Evolutionary conservation across 2,113 vertebrate species (phyloP).

Genomic region (Mus musculus): GRCm39 chr17:3760501-3761000

Average conservation of each 20-base stretch:
- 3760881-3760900: slow-evolving; percentile 85
- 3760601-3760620: too few species aligned
- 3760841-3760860: slow-evolving; percentile 89
- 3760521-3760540: neutral
- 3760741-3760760: slow-evolving; percentile 85
- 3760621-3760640: too few species aligned
- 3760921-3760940: slow-evolving; percentile 77
- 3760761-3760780: slow-evolving; percentile 83
- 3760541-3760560: neutral
- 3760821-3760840: slow-evolving; percentile 85
- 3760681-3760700: slow-evolving; percentile 81
- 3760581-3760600: neutral
- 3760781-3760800: slow-evolving; percentile 85
- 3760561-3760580: neutral
- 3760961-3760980: slow-evolving; percentile 84
- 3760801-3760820: slow-evolving; percentile 89
- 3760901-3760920: slow-evolving; percentile 87
- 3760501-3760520: neutral
- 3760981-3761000: slow-evolving; percentile 80
- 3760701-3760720: slow-evolving; percentile 80
- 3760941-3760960: slow-evolving; percentile 85
- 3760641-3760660: slow-evolving; percentile 74
- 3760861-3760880: slow-evolving; percentile 84
- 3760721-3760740: too few species aligned
- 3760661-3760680: slow-evolving; percentile 85